Percentiles rank a stretch among this genome's conserved stretches.
Evolutionary conservation across 2,888 invertebrate species (phyloP).

Genomic region (Patella caerulea): DNA sequence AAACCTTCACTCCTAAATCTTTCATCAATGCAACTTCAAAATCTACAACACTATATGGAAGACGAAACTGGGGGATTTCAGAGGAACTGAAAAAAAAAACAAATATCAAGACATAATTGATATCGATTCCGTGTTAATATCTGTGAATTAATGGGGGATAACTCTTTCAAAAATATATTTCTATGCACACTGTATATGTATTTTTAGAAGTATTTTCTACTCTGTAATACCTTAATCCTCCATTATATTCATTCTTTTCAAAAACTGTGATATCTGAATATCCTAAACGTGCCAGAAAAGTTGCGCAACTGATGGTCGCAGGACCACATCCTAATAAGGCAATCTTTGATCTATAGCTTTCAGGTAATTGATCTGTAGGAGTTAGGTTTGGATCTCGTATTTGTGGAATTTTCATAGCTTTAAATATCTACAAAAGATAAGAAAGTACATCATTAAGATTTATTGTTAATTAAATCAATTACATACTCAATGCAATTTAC

Average conservation of each 20-base stretch:
- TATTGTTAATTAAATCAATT: too few species aligned
- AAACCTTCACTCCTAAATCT: slow-evolving; percentile 92
- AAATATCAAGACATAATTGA: neutral
- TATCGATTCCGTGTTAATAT: too few species aligned
- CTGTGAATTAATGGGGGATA: too few species aligned
- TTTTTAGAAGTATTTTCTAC: too few species aligned
- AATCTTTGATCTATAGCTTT: slow-evolving; percentile 78
- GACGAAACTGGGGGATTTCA: slow-evolving; percentile 97
- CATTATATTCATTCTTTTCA: slow-evolving; percentile 88
- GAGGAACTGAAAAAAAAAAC: slow-evolving; percentile 80
- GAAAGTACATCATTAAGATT: too few species aligned
- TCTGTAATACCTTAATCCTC: slow-evolving; percentile 84
- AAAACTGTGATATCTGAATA: slow-evolving; percentile 92
- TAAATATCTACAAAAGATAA: slow-evolving; percentile 80
- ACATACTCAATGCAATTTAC: too few species aligned
- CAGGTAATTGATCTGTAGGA: slow-evolving; percentile 60
- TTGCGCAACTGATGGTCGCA: slow-evolving; percentile 95
- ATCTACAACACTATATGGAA: slow-evolving; percentile 92
- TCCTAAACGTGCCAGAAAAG: slow-evolving; percentile 93
- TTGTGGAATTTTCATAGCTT: slow-evolving; percentile 93
- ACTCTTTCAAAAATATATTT: too few species aligned
- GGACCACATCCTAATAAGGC: slow-evolving; percentile 96
- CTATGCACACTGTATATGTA: too few species aligned
- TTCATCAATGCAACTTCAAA: slow-evolving; percentile 92
- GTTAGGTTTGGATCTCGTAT: slow-evolving; percentile 80